Conservation (phyloP, 2,888 invertebrate genomes). For the Pseudoips prasinana region DNA sequence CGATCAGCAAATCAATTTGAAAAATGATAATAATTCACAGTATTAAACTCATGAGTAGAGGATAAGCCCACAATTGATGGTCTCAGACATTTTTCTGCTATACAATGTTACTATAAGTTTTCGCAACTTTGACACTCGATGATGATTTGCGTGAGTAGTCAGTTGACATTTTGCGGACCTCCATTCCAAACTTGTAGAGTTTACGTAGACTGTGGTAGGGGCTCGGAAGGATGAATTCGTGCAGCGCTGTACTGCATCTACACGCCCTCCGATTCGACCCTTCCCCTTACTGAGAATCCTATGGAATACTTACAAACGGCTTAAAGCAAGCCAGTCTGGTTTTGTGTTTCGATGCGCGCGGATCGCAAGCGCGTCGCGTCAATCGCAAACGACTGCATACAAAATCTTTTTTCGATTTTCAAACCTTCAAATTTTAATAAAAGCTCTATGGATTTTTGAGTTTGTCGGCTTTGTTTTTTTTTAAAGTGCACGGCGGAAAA, state of each 20-base stretch:
- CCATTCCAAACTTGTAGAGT: constrained; percentile 38
- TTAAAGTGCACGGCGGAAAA: constrained; percentile 34
- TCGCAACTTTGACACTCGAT: constrained; percentile 28
- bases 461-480: constrained; percentile 47
- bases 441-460: constrained; percentile 35
- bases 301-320: constrained; percentile 78
- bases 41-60: constrained; percentile 50
- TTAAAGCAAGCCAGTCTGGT: constrained; percentile 75
- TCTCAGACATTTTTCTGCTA: constrained; percentile 39
- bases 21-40: constrained; percentile 61
- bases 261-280: constrained; percentile 77
- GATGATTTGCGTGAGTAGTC: constrained; percentile 23
- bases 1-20: constrained; percentile 60
- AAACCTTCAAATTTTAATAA: constrained; percentile 41
- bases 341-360: constrained; percentile 74
- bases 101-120: constrained; percentile 34
- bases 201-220: constrained; percentile 58
- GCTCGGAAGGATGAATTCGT: constrained; percentile 68
- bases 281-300: constrained; percentile 79
- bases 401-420: constrained; percentile 62
- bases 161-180: constrained; percentile 49
- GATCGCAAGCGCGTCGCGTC: constrained; percentile 59
- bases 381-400: constrained; percentile 40
- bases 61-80: constrained; percentile 62
- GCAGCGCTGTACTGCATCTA: constrained; percentile 70